Conservation (phyloP, 2,797 vertebrate genomes). For the Stomatorhinus walkeri region DNA sequence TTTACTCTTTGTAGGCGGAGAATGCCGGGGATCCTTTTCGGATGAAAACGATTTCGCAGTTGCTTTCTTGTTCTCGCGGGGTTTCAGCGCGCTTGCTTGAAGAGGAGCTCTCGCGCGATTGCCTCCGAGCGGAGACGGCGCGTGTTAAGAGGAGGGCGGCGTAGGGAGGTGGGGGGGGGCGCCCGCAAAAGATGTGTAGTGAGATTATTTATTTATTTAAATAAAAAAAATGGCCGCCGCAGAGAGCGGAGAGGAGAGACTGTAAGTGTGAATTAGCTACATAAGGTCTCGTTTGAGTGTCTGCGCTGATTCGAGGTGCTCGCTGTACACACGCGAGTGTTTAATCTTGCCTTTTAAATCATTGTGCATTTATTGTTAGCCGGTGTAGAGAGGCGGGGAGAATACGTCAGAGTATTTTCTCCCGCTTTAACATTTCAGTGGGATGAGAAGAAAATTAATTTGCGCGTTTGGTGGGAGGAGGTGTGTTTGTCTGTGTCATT, state of each 20-base stretch:
- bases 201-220: conserved; percentile 73
- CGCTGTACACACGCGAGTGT: not conserved
- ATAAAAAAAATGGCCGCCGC: conserved; percentile 80
- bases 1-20: conserved; percentile 15
- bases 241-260: conserved; percentile 77
- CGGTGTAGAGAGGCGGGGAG: conserved; percentile 55
- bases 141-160: conserved; percentile 43
- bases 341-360: conserved; percentile 31
- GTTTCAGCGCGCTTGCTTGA: conserved; percentile 2
- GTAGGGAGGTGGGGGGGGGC: conserved; percentile 52
- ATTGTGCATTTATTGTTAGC: conserved; percentile 49
- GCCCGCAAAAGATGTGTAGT: conserved; percentile 67
- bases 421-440: conserved; percentile 39
- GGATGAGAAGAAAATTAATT: conserved; percentile 38
- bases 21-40: conserved; percentile 20
- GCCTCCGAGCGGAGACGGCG: conserved; percentile 40
- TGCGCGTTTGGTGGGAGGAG: conserved; percentile 35
- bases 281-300: conserved; percentile 44
- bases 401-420: conserved; percentile 66
- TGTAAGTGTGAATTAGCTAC: conserved; percentile 65
- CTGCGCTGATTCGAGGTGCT: conserved; percentile 30
- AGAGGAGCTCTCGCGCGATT: conserved; percentile 44
- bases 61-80: conserved; percentile 16
- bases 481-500: conserved; percentile 35
- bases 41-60: conserved; percentile 25